A percentile compares a stretch with the other conserved stretches of the same genome.
Conservation (phyloP, 2,888 invertebrate genomes). For the Augochlorella aurata region DNA sequence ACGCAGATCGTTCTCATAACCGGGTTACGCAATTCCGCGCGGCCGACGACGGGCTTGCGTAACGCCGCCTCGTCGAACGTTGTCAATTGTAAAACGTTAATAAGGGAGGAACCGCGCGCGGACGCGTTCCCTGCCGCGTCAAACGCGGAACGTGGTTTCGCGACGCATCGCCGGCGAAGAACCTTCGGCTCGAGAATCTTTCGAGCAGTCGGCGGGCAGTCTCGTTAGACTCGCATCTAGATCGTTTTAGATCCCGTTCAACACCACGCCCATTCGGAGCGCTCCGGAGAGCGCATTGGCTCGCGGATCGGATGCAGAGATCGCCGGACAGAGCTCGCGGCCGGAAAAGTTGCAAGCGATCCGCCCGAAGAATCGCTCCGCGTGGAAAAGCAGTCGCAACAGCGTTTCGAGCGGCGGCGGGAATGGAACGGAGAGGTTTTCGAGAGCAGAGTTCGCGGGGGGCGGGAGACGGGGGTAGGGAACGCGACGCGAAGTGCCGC, state of each 20-base stretch:
- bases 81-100: conserved; percentile 37
- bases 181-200: neutral
- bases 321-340: neutral
- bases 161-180: neutral
- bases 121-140: neutral
- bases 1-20: conserved; percentile 49
- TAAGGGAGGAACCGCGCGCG: conserved; percentile 15
- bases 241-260: too few species aligned
- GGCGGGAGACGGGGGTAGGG: neutral
- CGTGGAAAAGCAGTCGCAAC: neutral
- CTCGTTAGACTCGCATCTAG: too few species aligned
- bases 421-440: conserved; percentile 29
- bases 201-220: neutral
- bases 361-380: neutral
- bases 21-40: conserved; percentile 52
- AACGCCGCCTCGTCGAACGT: conserved; percentile 38
- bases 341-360: neutral
- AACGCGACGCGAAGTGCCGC: neutral
- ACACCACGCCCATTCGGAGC: neutral
- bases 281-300: neutral
- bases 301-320: neutral
- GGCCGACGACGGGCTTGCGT: conserved; percentile 44
- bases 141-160: neutral
- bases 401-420: too few species aligned
- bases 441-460: conserved; percentile 8